Conservation (phyloP, 2,888 invertebrate genomes). For the Operophtera brumata region DNA sequence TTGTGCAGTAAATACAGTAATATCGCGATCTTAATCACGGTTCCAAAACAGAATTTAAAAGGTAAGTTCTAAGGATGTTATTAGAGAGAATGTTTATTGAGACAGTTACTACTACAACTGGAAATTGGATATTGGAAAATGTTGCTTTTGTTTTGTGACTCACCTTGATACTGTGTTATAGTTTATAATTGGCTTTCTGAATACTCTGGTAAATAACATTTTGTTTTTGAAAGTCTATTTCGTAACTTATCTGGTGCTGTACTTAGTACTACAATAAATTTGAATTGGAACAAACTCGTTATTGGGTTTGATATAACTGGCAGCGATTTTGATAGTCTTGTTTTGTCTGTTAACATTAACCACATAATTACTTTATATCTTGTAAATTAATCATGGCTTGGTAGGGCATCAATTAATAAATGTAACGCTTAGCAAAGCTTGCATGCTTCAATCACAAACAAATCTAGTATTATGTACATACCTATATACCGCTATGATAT, state of each 20-base stretch:
- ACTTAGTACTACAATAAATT: slow-evolving; percentile 3
- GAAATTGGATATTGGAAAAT: slow-evolving; percentile 26
- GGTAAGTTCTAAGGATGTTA: slow-evolving; percentile 21
- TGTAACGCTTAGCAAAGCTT: no score
- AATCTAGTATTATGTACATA: no score
- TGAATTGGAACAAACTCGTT: no score
- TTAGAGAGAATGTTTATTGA: slow-evolving; percentile 22
- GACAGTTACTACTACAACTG: slow-evolving; percentile 19
- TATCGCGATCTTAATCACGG: slow-evolving; percentile 3
- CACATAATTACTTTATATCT: no score
- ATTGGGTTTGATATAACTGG: no score
- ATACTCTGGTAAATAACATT: slow-evolving; percentile 11
- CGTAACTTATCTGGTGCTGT: slow-evolving; percentile 9
- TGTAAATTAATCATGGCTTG: no score
- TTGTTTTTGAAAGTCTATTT: slow-evolving; percentile 12
- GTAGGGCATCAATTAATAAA: no score
- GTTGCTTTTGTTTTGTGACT: slow-evolving; percentile 18
- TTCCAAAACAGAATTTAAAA: slow-evolving; percentile 14
- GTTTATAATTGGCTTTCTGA: slow-evolving; percentile 23
- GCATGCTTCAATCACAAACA: no score
- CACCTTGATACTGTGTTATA: slow-evolving; percentile 19
- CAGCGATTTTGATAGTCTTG: no score
- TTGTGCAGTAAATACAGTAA: background rate
- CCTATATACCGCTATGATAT: no score
- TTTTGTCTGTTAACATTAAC: no score